phyloP scores from a whole-genome alignment of 2,113 vertebrate species.

The Neolamprologus variostigma region DNA sequence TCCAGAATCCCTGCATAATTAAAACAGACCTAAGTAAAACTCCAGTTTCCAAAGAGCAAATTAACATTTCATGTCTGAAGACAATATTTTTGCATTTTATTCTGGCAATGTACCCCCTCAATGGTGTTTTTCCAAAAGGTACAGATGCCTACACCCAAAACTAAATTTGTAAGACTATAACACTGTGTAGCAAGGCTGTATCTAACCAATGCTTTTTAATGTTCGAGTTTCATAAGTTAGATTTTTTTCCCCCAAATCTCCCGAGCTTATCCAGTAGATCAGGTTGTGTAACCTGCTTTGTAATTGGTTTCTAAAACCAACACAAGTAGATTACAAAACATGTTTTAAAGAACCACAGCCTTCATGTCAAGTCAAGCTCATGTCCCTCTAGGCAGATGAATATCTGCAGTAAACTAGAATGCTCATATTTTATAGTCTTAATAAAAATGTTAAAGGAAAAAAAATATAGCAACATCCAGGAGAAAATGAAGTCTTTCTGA shows the following conservation, averaged over 20 bases:
- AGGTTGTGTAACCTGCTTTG: not conserved
- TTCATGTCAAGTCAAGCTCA: not conserved
- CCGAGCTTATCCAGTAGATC: rapidly evolving
- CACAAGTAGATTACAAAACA: not conserved
- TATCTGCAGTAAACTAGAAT: not conserved
- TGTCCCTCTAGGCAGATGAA: not conserved
- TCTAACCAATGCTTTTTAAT: not conserved
- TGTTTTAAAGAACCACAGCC: not conserved
- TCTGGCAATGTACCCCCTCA: not conserved
- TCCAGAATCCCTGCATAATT: not conserved
- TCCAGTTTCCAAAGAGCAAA: not conserved
- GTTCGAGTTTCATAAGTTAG: not conserved
- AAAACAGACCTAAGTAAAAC: not conserved
- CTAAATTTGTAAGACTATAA: not conserved
- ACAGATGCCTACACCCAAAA: not conserved
- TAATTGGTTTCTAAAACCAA: not conserved
- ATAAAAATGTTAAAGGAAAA: rapidly evolving
- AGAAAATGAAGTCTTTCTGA: rapidly evolving
- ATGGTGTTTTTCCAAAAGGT: not conserved
- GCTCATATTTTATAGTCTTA: not conserved
- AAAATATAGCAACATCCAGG: rapidly evolving
- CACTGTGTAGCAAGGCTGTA: not conserved
- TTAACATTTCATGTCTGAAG: not conserved
- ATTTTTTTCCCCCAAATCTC: rapidly evolving
- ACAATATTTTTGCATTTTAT: not conserved